phyloP scores from a whole-genome alignment of 2,113 vertebrate species.

The Mus spicilegus region DNA sequence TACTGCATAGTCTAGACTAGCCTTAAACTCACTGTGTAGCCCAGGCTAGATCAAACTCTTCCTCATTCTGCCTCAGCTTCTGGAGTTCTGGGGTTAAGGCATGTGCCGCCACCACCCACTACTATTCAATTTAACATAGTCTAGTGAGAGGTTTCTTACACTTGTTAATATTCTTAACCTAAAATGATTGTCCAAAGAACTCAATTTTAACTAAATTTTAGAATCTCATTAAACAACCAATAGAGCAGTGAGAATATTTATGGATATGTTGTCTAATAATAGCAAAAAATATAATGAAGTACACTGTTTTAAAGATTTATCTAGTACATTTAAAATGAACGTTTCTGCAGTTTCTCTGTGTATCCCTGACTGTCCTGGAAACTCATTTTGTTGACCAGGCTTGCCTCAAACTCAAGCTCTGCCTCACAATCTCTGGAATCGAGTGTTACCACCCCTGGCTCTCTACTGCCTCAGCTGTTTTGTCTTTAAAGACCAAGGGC shows the following conservation, averaged over 20 bases:
- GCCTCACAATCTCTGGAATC: background rate
- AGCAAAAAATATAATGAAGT: constrained; percentile 44
- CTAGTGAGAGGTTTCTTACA: constrained; percentile 50
- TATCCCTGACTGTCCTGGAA: background rate
- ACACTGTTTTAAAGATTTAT: background rate
- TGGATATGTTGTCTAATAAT: constrained; percentile 10
- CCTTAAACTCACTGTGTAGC: background rate
- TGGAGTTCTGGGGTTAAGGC: background rate
- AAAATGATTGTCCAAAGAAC: constrained; percentile 38
- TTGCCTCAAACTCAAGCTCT: background rate
- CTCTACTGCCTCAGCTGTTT: background rate
- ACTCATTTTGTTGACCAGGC: background rate
- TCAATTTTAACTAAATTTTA: constrained; percentile 62
- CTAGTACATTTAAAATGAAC: background rate
- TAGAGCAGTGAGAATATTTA: constrained; percentile 25
- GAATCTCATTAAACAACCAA: constrained; percentile 49
- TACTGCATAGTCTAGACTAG: background rate
- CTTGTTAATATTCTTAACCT: constrained; percentile 55
- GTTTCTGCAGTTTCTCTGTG: background rate
- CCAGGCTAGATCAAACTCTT: background rate
- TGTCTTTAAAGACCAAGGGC: constrained; percentile 52
- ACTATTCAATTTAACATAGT: background rate
- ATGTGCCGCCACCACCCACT: background rate
- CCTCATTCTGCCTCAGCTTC: background rate
- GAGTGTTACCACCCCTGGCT: background rate